Conservation (phyloP, 2,888 invertebrate genomes). For the Ecdyonurus torrentis region DNA sequence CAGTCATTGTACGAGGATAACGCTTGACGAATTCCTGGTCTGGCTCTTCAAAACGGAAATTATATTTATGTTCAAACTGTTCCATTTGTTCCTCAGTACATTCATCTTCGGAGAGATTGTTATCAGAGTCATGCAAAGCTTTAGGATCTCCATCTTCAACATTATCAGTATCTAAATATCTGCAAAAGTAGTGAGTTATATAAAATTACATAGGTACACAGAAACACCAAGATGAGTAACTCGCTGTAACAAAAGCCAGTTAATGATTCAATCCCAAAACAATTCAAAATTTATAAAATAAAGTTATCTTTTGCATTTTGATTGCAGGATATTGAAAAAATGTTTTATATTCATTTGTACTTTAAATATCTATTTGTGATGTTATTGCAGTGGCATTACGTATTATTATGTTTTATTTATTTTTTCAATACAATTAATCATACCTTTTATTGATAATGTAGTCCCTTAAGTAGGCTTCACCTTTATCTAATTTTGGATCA, state of each 20-base stretch:
- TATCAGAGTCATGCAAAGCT: conserved; percentile 39
- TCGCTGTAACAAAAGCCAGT: too few species aligned
- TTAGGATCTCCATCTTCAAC: conserved; percentile 36
- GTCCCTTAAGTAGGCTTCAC: conserved; percentile 81
- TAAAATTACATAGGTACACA: neutral
- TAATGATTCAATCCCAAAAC: too few species aligned
- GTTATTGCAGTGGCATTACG: too few species aligned
- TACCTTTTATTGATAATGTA: conserved; percentile 76
- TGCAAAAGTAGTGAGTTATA: neutral
- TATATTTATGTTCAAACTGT: conserved; percentile 86
- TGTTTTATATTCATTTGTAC: too few species aligned
- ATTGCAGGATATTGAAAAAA: too few species aligned
- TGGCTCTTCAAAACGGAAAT: conserved; percentile 93
- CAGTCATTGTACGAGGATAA: conserved; percentile 77
- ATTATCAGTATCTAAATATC: conserved; percentile 29
- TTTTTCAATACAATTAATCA: too few species aligned
- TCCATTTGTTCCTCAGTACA: conserved; percentile 50
- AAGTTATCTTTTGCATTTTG: too few species aligned
- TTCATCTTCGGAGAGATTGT: conserved; percentile 40
- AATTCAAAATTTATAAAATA: too few species aligned
- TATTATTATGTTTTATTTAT: too few species aligned
- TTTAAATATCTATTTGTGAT: too few species aligned
- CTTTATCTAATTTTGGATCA: conserved; percentile 59
- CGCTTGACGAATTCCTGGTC: conserved; percentile 83
- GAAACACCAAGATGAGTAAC: conserved; percentile 3